These are phyloP conservation scores for Eristalinus sepulchralis DNA, from an alignment of 2,888 invertebrate genomes.

Conservation along the genomic window DNA sequence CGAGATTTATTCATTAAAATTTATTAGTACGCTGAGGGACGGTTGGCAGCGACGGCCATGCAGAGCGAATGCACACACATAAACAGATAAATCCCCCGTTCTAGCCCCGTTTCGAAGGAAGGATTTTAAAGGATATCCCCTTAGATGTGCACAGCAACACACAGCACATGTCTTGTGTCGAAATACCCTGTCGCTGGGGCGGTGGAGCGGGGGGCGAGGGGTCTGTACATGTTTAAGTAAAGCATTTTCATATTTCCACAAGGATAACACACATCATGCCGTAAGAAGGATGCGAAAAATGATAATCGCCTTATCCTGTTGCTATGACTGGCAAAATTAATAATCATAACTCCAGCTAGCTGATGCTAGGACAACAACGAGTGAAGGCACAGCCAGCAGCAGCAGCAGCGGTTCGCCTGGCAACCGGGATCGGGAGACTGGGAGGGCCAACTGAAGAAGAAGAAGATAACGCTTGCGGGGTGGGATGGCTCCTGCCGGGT, in stretches of 20 bases:
- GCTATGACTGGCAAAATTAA: slow-evolving; percentile 67
- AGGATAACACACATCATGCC: slow-evolving; percentile 51
- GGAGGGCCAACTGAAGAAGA: not conserved
- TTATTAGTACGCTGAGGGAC: slow-evolving; percentile 60
- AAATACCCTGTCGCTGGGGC: not conserved
- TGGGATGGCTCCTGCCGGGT: not conserved
- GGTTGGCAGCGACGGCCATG: slow-evolving; percentile 1
- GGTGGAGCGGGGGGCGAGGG: not conserved
- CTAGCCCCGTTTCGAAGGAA: slow-evolving; percentile 12
- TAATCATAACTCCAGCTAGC: slow-evolving; percentile 57
- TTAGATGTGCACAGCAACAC: not conserved
- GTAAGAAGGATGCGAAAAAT: slow-evolving; percentile 63
- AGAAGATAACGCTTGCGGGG: not conserved
- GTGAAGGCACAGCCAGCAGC: not conserved
- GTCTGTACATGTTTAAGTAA: slow-evolving; percentile 44
- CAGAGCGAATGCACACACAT: slow-evolving; percentile 2
- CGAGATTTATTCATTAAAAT: slow-evolving; percentile 71
- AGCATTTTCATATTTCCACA: slow-evolving; percentile 40
- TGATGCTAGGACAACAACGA: not conserved
- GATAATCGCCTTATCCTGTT: slow-evolving; percentile 71
- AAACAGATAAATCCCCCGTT: slow-evolving; percentile 58
- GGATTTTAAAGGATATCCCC: slow-evolving; percentile 34
- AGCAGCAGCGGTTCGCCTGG: not conserved
- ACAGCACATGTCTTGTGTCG: slow-evolving; percentile 39
- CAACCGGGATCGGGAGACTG: not conserved